Evolutionary conservation across 2,888 invertebrate species (phyloP).

Genomic region (Ischnura elegans): DNA sequence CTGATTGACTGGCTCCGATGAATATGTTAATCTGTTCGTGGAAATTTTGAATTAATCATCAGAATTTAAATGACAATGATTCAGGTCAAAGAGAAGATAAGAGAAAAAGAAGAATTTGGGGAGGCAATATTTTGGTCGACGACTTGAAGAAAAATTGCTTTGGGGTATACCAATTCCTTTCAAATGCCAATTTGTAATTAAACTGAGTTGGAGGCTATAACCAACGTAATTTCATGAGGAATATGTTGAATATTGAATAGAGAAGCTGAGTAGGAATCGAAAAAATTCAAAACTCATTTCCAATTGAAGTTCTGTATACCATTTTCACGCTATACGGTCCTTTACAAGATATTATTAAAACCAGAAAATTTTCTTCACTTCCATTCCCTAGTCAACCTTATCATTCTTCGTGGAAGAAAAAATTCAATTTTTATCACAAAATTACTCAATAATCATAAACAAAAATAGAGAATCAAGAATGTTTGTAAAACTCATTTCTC

Average conservation of each 20-base stretch:
- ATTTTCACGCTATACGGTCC: too few relatives aligned
- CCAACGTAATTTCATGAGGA: background rate
- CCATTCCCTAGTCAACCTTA: background rate
- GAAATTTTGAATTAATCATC: background rate
- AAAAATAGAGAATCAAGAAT: too few relatives aligned
- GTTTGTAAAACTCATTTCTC: too few relatives aligned
- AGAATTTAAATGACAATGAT: background rate
- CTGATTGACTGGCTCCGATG: background rate
- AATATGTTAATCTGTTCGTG: background rate
- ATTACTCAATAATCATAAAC: too few relatives aligned
- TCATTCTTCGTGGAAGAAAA: background rate
- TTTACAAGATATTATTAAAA: too few relatives aligned
- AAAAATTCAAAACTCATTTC: background rate
- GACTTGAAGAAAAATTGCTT: background rate
- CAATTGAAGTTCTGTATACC: background rate
- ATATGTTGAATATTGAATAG: background rate
- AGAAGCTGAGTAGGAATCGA: background rate
- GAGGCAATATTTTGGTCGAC: background rate
- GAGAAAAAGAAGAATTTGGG: background rate
- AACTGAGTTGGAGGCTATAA: background rate
- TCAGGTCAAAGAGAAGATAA: background rate
- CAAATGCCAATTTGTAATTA: background rate
- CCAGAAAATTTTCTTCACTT: background rate
- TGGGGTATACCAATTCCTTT: background rate
- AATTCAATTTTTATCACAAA: too few relatives aligned